Percentiles rank a stretch among this genome's conserved stretches.
Conservation (phyloP, 1,140 invertebrate genomes). For the Trinorchestia longiramus region DNA sequence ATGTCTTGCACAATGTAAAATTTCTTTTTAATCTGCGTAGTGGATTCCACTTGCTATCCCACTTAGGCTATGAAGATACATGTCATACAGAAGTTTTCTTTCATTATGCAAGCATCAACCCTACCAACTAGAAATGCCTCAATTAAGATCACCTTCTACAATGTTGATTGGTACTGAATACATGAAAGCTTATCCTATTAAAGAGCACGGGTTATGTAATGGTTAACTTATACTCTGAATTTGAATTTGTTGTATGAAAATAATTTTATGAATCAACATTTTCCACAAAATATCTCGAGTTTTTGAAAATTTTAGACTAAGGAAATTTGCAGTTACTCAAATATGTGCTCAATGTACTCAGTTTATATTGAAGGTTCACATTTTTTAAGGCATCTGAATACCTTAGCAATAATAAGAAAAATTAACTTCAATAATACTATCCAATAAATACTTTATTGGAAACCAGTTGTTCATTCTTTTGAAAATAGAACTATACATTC, state of each 20-base stretch:
- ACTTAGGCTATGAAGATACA: background rate
- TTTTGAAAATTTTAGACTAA: background rate
- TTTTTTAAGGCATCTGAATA: background rate
- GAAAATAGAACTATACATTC: background rate
- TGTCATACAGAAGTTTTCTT: background rate
- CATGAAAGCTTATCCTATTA: background rate
- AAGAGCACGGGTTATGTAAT: background rate
- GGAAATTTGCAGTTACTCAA: background rate
- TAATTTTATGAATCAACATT: background rate
- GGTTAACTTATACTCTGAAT: too few species aligned
- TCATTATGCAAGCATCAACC: too few species aligned
- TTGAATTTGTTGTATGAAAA: too few species aligned
- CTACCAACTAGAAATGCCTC: background rate
- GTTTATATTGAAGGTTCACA: background rate
- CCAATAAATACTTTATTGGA: background rate
- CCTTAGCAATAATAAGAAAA: background rate
- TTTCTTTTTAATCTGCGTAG: too few species aligned
- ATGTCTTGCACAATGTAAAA: too few species aligned
- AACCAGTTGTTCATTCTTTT: background rate
- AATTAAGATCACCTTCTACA: background rate
- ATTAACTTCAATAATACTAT: background rate
- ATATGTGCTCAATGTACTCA: background rate
- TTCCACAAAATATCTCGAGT: background rate
- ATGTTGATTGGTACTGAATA: background rate
- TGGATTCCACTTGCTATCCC: too few species aligned